Evolutionary conservation across 2,888 invertebrate species (phyloP).

Genomic region (Agapostemon virescens): DNA sequence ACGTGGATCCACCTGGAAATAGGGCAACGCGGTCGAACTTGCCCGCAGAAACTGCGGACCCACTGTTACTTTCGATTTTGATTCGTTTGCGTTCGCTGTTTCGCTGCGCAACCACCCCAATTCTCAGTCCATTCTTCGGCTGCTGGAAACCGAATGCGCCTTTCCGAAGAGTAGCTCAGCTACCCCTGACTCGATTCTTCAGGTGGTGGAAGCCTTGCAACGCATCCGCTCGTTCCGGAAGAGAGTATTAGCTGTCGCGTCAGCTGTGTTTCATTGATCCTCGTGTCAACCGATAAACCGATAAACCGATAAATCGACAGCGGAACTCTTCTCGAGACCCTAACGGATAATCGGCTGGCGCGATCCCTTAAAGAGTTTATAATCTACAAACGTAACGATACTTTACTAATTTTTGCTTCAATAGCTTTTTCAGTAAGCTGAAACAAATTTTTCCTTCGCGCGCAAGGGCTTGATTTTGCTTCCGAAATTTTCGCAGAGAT

Average conservation of each 20-base stretch:
- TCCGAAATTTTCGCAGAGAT: no score
- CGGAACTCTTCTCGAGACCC: no score
- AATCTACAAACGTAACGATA: no score
- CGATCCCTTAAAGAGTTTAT: no score
- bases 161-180: background rate
- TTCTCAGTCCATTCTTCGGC: background rate
- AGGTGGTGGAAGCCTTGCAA: background rate
- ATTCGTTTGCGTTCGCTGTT: background rate
- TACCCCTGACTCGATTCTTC: background rate
- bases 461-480: no score
- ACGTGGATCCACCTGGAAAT: slow-evolving; percentile 27
- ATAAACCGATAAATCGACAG: background rate
- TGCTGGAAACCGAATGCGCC: background rate
- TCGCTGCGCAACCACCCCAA: background rate
- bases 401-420: no score
- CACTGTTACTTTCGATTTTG: slow-evolving; percentile 12
- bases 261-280: no score
- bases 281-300: background rate
- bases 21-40: slow-evolving; percentile 43
- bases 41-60: background rate
- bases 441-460: no score
- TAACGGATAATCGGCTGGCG: no score
- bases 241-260: background rate
- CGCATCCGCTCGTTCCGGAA: background rate
- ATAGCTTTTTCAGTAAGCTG: no score